phyloP scores from a whole-genome alignment of 2,113 vertebrate genomes.

The Zosterops lateralis region DNA sequence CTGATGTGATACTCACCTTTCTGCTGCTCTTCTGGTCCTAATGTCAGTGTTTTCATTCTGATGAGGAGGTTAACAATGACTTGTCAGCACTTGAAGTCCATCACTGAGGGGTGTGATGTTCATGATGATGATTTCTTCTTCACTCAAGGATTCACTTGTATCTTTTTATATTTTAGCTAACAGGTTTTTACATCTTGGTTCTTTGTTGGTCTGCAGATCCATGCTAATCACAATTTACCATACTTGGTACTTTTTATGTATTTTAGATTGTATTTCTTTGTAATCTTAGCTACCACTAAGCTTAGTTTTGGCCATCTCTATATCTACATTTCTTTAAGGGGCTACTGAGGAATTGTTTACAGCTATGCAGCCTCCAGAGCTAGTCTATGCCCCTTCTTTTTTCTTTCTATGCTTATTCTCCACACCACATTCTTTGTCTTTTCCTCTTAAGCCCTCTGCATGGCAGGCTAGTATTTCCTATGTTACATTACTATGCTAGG shows the following conservation, averaged over 20 bases:
- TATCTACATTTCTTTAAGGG: not conserved
- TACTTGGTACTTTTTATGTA: not conserved
- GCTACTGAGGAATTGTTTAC: not conserved
- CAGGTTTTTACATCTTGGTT: not conserved
- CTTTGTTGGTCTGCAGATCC: not conserved
- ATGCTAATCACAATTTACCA: not conserved
- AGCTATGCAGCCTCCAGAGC: not conserved
- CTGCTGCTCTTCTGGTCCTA: not conserved
- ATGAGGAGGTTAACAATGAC: not conserved
- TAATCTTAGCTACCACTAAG: not conserved
- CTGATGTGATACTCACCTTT: not conserved
- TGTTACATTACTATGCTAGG: not conserved
- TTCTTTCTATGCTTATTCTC: not conserved
- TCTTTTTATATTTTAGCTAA: not conserved
- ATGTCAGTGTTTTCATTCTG: not conserved
- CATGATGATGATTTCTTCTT: not conserved
- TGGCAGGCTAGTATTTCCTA: not conserved
- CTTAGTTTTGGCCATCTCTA: not conserved
- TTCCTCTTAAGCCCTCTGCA: not conserved
- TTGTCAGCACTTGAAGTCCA: not conserved
- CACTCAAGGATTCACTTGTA: not conserved
- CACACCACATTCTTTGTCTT: not conserved
- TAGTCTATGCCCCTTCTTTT: not conserved
- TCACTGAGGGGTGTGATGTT: not conserved
- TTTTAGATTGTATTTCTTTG: not conserved